These are phyloP conservation scores for Heterodera schachtii DNA, from an alignment of 1,140 invertebrate genomes.

Conservation along the genomic window DNA sequence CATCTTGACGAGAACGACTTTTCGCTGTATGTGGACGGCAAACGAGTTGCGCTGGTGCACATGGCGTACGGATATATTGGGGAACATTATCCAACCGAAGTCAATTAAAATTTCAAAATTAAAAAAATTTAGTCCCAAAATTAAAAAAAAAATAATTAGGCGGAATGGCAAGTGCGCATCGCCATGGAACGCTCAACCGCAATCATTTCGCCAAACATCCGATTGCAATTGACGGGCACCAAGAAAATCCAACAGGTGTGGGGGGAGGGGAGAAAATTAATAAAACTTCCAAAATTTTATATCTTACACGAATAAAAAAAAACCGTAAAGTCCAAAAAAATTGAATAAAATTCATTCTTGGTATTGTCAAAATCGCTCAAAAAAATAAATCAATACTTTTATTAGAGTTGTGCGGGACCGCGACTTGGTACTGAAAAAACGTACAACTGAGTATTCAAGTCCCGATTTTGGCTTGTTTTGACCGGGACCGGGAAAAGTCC, in stretches of 20 bases:
- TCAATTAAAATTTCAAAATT: neutral
- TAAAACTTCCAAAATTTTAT: neutral
- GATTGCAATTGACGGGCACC: slow-evolving; percentile 73
- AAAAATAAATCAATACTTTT: no score
- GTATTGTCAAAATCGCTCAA: no score
- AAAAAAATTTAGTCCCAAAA: slow-evolving; percentile 6
- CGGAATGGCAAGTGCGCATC: slow-evolving; percentile 80
- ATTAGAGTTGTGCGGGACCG: no score
- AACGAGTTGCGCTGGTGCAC: slow-evolving; percentile 83
- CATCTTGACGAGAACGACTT: slow-evolving; percentile 36
- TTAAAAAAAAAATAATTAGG: slow-evolving; percentile 2
- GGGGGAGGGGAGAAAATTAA: slow-evolving; percentile 17
- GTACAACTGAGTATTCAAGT: no score
- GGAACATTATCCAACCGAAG: slow-evolving; percentile 73
- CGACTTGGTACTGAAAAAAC: no score
- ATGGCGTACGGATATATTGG: slow-evolving; percentile 87
- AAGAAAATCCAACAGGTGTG: slow-evolving; percentile 70
- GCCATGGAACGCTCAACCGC: slow-evolving; percentile 82
- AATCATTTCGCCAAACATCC: slow-evolving; percentile 89
- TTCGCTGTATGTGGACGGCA: slow-evolving; percentile 70
- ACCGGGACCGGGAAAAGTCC: no score
- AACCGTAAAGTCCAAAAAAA: neutral
- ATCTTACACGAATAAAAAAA: neutral
- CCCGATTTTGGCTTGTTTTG: no score
- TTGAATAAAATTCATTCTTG: no score